Evolutionary conservation across 2,888 invertebrate genomes (phyloP).

Genomic region (Sinohyriopsis cumingii): DNA sequence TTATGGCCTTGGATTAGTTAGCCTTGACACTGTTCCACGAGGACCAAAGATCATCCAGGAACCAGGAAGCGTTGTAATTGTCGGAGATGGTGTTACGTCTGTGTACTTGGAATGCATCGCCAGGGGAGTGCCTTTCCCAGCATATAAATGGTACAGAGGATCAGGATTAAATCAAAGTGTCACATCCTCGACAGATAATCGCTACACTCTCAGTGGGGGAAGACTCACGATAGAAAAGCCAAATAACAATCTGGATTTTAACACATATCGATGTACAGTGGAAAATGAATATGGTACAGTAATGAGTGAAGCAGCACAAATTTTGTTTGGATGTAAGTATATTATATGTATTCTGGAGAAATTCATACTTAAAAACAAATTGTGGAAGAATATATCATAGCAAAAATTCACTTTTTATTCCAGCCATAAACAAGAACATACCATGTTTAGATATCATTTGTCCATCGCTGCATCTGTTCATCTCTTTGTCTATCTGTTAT

Average conservation of each 20-base stretch:
- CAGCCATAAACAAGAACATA: too few species aligned
- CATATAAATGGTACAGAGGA: conserved; percentile 87
- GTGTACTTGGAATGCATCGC: conserved; percentile 71
- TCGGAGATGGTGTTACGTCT: conserved; percentile 27
- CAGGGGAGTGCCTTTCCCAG: conserved; percentile 87
- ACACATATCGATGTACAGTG: conserved; percentile 92
- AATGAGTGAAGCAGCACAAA: conserved; percentile 87
- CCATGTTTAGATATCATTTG: too few species aligned
- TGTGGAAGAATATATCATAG: too few species aligned
- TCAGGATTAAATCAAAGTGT: conserved; percentile 14
- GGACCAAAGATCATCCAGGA: conserved; percentile 89
- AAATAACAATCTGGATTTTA: conserved; percentile 82
- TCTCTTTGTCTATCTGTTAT: too few species aligned
- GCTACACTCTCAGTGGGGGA: conserved; percentile 91
- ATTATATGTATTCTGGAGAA: too few species aligned
- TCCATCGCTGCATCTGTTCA: too few species aligned
- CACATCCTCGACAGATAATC: conserved; percentile 16
- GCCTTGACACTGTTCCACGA: conserved; percentile 85
- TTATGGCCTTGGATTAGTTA: conserved; percentile 72
- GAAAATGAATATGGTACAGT: conserved; percentile 90
- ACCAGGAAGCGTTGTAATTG: conserved; percentile 58
- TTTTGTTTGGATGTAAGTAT: conserved; percentile 84
- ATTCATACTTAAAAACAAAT: too few species aligned
- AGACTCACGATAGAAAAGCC: conserved; percentile 91
- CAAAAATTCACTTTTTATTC: too few species aligned